Evolutionary conservation across 2,113 vertebrate species (phyloP).

Genomic region (Labeo rohita): DNA sequence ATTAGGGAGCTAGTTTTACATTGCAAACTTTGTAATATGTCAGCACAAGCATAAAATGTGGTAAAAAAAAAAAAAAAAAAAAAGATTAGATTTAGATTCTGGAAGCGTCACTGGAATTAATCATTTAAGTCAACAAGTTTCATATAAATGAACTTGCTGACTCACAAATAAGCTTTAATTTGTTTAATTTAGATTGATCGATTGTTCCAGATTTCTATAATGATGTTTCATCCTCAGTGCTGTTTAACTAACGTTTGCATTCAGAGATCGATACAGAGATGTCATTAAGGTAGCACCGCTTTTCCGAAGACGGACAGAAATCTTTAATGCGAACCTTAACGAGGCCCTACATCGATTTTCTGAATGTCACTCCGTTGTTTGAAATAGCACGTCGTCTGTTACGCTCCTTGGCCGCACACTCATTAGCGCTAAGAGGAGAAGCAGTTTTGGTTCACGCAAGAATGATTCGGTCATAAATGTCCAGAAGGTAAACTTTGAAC

Average conservation of each 20-base stretch:
- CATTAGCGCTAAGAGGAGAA: background rate
- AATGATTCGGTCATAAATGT: conserved; percentile 6
- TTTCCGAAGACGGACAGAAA: conserved; percentile 11
- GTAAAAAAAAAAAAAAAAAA: too few relatives aligned
- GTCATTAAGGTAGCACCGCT: background rate
- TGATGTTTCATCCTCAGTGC: background rate
- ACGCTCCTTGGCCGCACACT: background rate
- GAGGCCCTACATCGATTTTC: conserved; percentile 15
- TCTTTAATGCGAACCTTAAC: conserved; percentile 33
- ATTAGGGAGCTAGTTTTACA: background rate
- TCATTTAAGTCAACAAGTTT: background rate
- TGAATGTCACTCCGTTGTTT: conserved; percentile 18
- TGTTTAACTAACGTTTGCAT: conserved; percentile 7
- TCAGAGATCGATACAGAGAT: background rate
- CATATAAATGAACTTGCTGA: background rate
- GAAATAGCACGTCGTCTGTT: conserved; percentile 18
- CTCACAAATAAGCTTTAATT: background rate
- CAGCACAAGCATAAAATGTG: background rate
- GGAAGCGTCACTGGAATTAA: background rate
- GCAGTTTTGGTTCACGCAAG: background rate
- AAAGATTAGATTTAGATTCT: background rate
- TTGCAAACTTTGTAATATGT: background rate
- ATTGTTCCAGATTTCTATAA: background rate
- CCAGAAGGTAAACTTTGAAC: background rate
- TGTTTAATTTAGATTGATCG: background rate